Conservation (phyloP, 2,888 invertebrate species). For the Meganola albula region DNA sequence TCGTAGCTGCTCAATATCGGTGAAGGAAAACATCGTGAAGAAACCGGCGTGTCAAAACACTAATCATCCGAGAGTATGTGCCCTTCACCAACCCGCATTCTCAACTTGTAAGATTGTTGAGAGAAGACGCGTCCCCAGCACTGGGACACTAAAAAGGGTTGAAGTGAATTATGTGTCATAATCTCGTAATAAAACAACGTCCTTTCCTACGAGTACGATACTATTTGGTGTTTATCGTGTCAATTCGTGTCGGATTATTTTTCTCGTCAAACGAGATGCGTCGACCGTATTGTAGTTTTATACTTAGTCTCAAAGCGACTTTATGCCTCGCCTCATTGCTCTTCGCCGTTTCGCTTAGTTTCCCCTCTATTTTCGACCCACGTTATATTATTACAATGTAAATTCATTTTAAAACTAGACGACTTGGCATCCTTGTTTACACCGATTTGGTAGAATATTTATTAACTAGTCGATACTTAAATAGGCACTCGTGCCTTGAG, state of each 20-base stretch:
- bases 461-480: constrained; percentile 10
- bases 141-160: too few relatives aligned
- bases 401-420: constrained; percentile 57
- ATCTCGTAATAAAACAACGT: too few relatives aligned
- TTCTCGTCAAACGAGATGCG: constrained; percentile 60
- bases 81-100: too few relatives aligned
- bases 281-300: constrained; percentile 76
- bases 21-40: too few relatives aligned
- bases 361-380: constrained; percentile 70
- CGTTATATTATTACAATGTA: constrained; percentile 73
- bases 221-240: too few relatives aligned
- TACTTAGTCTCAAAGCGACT: constrained; percentile 69
- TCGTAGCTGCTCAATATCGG: too few relatives aligned
- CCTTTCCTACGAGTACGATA: too few relatives aligned
- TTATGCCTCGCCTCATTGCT: constrained; percentile 74
- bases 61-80: too few relatives aligned
- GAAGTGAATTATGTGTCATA: too few relatives aligned
- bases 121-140: too few relatives aligned
- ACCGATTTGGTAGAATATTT: constrained; percentile 22
- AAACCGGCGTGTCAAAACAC: too few relatives aligned
- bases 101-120: too few relatives aligned
- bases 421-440: constrained; percentile 36
- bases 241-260: constrained; percentile 64
- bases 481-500: background rate
- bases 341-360: constrained; percentile 70